Percentiles rank a stretch among this genome's conserved stretches.
These are phyloP conservation scores for Ptychadena robeensis DNA, from an alignment of 2,797 vertebrate genomes.

Conservation along the genomic window DNA sequence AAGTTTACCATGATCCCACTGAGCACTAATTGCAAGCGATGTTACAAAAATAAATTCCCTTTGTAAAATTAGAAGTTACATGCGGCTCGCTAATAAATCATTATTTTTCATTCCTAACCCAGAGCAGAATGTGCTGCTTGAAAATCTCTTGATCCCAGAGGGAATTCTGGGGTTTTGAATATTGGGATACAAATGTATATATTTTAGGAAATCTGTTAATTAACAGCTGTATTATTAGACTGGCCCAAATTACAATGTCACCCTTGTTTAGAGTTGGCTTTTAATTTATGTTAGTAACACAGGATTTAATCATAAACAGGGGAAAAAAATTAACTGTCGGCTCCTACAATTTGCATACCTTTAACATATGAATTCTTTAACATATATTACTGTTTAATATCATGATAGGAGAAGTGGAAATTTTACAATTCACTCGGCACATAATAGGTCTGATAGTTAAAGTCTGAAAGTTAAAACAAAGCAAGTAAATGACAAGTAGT, in stretches of 20 bases:
- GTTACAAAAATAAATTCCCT: conserved; percentile 60
- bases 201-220: conserved; percentile 46
- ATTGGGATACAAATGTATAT: conserved; percentile 12
- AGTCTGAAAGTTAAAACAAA: no score
- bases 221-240: conserved; percentile 49
- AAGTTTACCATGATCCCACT: conserved; percentile 57
- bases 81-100: conserved; percentile 55
- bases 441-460: not conserved
- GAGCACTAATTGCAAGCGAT: conserved; percentile 57
- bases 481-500: no score
- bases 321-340: not conserved
- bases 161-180: conserved; percentile 16
- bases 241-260: conserved; percentile 27
- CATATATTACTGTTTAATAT: no score
- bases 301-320: not conserved
- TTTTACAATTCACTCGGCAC: not conserved
- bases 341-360: not conserved
- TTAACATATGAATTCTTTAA: not conserved
- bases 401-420: not conserved
- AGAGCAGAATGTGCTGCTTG: conserved; percentile 46
- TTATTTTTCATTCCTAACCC: conserved; percentile 51
- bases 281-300: not conserved
- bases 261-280: not conserved
- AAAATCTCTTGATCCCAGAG: conserved; percentile 28
- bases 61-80: conserved; percentile 60